Percentiles rank a stretch among this genome's conserved stretches.
These are phyloP conservation scores for Erebia palarica DNA, from an alignment of 2,888 invertebrate genomes.

Conservation along the genomic window DNA sequence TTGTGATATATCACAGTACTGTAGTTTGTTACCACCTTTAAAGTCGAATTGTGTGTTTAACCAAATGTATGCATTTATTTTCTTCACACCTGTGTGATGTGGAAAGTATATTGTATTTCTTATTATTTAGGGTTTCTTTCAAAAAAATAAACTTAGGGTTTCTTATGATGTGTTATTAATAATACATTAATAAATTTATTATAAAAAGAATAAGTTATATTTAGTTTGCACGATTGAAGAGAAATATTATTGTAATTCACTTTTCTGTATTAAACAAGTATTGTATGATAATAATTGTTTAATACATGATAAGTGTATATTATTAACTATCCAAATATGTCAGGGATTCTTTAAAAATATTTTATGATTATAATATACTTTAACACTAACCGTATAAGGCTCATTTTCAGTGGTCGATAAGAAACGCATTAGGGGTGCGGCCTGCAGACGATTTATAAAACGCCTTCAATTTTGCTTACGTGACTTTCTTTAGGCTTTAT, in stretches of 20 bases:
- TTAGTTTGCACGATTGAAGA: conserved; percentile 8
- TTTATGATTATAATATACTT: not conserved
- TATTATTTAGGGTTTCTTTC: conserved; percentile 4
- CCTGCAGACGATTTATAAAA: no score
- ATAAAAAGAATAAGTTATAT: not conserved
- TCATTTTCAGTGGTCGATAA: not conserved
- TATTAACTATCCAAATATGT: not conserved
- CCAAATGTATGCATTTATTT: conserved; percentile 17
- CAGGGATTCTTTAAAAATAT: not conserved
- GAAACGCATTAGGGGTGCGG: no score
- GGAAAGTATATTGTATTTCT: conserved; percentile 3
- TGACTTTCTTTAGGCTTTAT: no score
- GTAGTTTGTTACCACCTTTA: not conserved
- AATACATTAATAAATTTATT: conserved; percentile 1
- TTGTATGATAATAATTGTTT: no score
- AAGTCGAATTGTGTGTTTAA: conserved; percentile 9
- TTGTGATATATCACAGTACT: not conserved
- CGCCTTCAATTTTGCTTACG: no score
- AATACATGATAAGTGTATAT: no score
- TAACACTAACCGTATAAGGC: not conserved
- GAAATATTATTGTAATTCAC: not conserved
- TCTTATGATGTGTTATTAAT: not conserved
- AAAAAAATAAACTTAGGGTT: no score
- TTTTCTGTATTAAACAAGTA: no score
- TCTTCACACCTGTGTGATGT: conserved; percentile 12